Evolutionary conservation across 2,797 vertebrate genomes (phyloP), one percentile per base, ranked within the genome.

Genomic region (Acropternis orthonyx): DNA sequence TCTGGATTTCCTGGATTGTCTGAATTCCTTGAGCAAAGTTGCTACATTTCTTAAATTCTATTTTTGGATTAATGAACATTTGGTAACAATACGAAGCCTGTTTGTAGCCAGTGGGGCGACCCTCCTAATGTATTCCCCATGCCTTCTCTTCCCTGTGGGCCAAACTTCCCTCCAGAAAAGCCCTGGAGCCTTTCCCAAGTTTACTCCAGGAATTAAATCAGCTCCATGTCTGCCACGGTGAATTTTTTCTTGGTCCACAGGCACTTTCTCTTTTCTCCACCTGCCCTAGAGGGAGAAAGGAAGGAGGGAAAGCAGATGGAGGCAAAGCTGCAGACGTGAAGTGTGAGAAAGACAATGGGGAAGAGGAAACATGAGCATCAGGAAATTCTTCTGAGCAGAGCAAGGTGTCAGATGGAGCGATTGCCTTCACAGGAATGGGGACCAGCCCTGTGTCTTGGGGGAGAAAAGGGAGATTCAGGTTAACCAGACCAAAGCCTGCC

Each of bases 1-100:
- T 83, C 46, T 54, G 92, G 94, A 52, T 97, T 96, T 96, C 95
- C 44, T 65, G 94, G 34, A 94, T 75, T 89, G 95, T 95, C 94
- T 96, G 89, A 91, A 95, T 97, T 97, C 95, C 90, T 96, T 39
- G 32, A 69, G 71, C 54, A 54, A 95, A 37, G 67, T 68, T 75
- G 68, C 86, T 71, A 48, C 87, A 89, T 86, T 92, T 92, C 90
- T 94, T 80, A 84, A 92, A 97, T 93, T 92, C 93, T 94, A 68
- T 89, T 91, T 97, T 93, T 63, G 74, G 85, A 74, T 77, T 59
- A 75, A 82, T 16, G 21, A 73, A 83, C 84, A 89, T 94, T 96
- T 92, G 88, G 92, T 84, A 96, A 67, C 88, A 93, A 95, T 87
- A 76, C 20, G 0, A 37, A 79, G 88, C 51, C 71, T 95, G 88